Evolutionary conservation across 1,140 invertebrate genomes (phyloP).

Genomic region (Aphelinus atriplicis): DNA sequence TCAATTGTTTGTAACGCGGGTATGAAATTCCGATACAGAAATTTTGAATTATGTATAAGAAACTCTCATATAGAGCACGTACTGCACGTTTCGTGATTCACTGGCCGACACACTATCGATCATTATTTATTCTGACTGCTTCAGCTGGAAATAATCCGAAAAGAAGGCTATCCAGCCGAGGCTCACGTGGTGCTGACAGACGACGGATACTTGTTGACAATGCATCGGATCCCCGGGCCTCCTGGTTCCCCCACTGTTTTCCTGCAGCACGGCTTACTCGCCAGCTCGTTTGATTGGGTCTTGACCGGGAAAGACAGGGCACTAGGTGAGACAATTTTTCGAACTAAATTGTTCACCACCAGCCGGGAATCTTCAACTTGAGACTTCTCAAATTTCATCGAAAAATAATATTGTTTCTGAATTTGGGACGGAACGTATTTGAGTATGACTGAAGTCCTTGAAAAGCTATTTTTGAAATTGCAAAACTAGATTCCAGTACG

Average conservation of each 20-base stretch:
- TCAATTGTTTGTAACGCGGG: background rate
- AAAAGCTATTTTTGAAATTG: too few species aligned
- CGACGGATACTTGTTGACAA: constrained; percentile 78
- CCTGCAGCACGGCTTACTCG: constrained; percentile 77
- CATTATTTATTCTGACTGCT: constrained; percentile 22
- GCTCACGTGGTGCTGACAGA: constrained; percentile 73
- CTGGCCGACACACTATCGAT: background rate
- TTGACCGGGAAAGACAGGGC: constrained; percentile 71
- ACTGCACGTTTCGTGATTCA: background rate
- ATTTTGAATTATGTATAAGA: background rate
- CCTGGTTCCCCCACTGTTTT: constrained; percentile 59
- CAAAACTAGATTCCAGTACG: too few species aligned
- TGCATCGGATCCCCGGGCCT: constrained; percentile 76
- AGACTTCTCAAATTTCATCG: too few species aligned
- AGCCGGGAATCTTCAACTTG: too few species aligned
- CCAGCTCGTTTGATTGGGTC: constrained; percentile 74
- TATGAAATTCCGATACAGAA: background rate
- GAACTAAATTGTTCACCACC: too few species aligned
- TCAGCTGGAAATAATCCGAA: constrained; percentile 71
- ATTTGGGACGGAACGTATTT: background rate
- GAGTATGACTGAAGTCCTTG: too few species aligned
- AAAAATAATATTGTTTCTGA: too few species aligned
- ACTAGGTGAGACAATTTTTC: constrained; percentile 64
- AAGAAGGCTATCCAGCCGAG: constrained; percentile 76
- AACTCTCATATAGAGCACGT: background rate